Evolutionary conservation across 2,797 vertebrate genomes (phyloP).

Genomic region (Lophius americanus): DNA sequence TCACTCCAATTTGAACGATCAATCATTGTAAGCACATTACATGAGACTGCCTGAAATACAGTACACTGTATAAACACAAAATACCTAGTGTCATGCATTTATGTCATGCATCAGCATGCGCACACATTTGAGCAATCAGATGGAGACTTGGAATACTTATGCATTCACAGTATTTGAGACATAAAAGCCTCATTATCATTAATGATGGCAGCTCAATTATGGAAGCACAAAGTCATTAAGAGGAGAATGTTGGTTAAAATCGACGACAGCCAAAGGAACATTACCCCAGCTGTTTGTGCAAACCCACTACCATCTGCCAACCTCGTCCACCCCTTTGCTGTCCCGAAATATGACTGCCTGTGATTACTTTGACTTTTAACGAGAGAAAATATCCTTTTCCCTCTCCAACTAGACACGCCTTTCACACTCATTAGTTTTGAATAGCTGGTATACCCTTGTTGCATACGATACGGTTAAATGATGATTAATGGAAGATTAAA

Average conservation of each 20-base stretch:
- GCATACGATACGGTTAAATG: conserved; percentile 20
- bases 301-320: conserved; percentile 47
- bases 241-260: conserved; percentile 25
- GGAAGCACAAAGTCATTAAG: conserved; percentile 11
- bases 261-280: conserved; percentile 33
- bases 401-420: conserved; percentile 9
- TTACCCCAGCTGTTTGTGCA: conserved; percentile 40
- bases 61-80: too few relatives aligned
- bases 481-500: conserved; percentile 26
- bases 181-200: conserved; percentile 1
- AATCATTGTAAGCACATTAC: too few relatives aligned
- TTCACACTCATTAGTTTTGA: conserved; percentile 2
- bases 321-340: conserved; percentile 4
- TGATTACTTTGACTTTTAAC: conserved; percentile 30
- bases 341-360: conserved; percentile 12
- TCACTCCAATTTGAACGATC: too few relatives aligned
- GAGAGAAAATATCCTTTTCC: conserved; percentile 11
- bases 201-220: conserved; percentile 8
- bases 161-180: too few relatives aligned
- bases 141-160: too few relatives aligned
- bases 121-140: too few relatives aligned
- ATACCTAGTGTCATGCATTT: too few relatives aligned
- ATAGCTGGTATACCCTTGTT: conserved; percentile 28
- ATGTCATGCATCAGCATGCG: too few relatives aligned
- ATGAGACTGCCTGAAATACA: too few relatives aligned